Evolutionary conservation across 2,888 invertebrate species (phyloP), one percentile per base, ranked within the genome.

Genomic region (Standfussiana lucernea): DNA sequence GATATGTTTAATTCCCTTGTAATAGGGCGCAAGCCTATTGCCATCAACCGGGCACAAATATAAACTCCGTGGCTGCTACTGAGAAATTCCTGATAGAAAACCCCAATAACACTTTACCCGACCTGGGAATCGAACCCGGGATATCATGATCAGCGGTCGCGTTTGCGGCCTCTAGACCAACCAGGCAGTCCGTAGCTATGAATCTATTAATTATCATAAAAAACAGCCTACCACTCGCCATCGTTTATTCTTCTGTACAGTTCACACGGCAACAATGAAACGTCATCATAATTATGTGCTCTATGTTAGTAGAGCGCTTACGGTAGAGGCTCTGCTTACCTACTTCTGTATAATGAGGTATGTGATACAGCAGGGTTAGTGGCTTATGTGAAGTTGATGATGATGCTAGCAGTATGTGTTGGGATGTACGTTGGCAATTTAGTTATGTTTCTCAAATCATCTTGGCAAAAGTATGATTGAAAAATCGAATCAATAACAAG

Each of bases 181-280:
- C n/a, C n/a, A n/a, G n/a, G n/a, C n/a, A n/a, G n/a, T n/a, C n/a
- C 4, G 15, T 5, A 59, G 1, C n/a, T 35, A 10, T n/a, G n/a
- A 45, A n/a, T 28, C 15, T 15, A 7, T 10, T 56, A 40, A 59
- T 42, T 61, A 50, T 4, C 28, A 35, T 15, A 42, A 42, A 42
- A 62, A 77, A 69, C 69, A 15, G 3, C 24, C 15, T 24, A 64
- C 35, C 47, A 28, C 35, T 1, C 24, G 24, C 24, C 59, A 59
- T 35, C 35, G 42, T 66, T 35, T 80, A 56, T 61, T 78, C 79
- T 62, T 75, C 59, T 45, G 15, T 37, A 64, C 28, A 69, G 78
- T 82, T 88, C 88, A 78, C 88, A 87, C 74, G 86, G 77, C 73
- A 77, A 87, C 88, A 88, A 87, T 87, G 75, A 61, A 72, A 7